Conservation (phyloP, 1,140 invertebrate species). For the Caenorhabditis brenneri region DNA sequence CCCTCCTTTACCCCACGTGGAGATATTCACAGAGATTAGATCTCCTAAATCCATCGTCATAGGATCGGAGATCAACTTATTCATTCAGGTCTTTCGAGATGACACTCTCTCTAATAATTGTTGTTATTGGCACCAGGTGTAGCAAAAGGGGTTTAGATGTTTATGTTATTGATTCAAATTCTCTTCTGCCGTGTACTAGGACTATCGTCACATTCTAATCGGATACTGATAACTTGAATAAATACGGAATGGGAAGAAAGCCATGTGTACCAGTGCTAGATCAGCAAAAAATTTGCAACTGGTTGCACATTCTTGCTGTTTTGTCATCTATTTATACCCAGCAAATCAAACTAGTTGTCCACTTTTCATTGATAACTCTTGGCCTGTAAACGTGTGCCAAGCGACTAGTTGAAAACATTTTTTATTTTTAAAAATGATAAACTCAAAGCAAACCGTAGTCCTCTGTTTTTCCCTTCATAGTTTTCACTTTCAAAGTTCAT, state of each 20-base stretch:
- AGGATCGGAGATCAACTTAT: neutral
- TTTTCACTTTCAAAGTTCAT: too few species aligned
- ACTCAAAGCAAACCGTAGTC: too few species aligned
- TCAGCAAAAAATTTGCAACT: conserved; percentile 20
- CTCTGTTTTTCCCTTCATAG: too few species aligned
- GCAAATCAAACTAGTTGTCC: neutral
- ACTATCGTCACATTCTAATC: neutral
- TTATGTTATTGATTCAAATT: neutral
- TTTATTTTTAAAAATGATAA: too few species aligned
- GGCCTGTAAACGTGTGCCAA: neutral
- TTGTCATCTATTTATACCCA: neutral
- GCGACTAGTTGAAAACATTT: too few species aligned
- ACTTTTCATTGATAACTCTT: neutral
- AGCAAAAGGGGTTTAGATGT: neutral
- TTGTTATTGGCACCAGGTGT: neutral
- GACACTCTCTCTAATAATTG: neutral
- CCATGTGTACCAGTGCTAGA: conserved; percentile 6
- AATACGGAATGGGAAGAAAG: neutral
- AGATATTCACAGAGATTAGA: neutral
- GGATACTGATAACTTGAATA: conserved; percentile 21
- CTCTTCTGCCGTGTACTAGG: neutral
- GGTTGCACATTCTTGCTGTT: neutral
- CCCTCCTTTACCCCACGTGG: neutral
- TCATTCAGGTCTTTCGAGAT: conserved; percentile 29
- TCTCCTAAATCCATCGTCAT: neutral